phyloP scores from a whole-genome alignment of 2,113 vertebrate species.

The Oryzias celebensis region DNA sequence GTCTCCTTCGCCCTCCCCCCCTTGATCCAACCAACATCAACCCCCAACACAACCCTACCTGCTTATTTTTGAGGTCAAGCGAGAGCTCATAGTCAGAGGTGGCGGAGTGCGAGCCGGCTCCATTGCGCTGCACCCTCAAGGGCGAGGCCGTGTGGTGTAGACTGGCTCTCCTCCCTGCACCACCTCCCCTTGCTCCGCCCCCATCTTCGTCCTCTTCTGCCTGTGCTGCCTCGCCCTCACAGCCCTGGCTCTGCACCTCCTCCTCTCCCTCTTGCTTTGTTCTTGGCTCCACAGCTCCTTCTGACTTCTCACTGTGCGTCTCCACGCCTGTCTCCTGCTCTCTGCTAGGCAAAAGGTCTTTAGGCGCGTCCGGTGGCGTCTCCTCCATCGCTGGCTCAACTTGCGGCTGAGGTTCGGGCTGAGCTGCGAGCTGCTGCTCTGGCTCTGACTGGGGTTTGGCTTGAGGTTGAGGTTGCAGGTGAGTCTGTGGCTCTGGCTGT shows the following conservation, averaged over 20 bases:
- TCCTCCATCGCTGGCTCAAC: constrained; percentile 9
- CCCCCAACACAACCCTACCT: constrained; percentile 84
- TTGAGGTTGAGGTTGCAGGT: constrained; percentile 22
- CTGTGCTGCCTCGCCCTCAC: constrained; percentile 36
- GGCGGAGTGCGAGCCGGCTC: constrained; percentile 86
- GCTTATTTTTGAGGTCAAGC: constrained; percentile 99
- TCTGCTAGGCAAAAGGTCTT: constrained; percentile 31
- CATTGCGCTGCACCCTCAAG: constrained; percentile 88
- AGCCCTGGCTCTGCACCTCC: constrained; percentile 27
- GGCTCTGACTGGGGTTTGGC: constrained; percentile 37
- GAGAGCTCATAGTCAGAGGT: constrained; percentile 96
- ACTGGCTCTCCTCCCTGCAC: constrained; percentile 85
- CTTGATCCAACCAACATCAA: constrained; percentile 27
- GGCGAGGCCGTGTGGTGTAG: constrained; percentile 90
- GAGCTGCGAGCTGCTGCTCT: neutral
- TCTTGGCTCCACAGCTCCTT: constrained; percentile 36
- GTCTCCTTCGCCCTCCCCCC: constrained; percentile 6
- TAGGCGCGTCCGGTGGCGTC: constrained; percentile 14
- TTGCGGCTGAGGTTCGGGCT: constrained; percentile 8
- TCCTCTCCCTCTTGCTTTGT: constrained; percentile 33
- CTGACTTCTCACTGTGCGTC: constrained; percentile 36
- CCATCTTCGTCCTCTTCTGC: constrained; percentile 75
- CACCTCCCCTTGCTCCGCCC: constrained; percentile 80
- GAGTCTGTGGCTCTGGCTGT: constrained; percentile 43
- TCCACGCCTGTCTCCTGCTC: constrained; percentile 50